Conservation (phyloP, 2,888 invertebrate genomes). For the Heteromurus nitidus region DNA sequence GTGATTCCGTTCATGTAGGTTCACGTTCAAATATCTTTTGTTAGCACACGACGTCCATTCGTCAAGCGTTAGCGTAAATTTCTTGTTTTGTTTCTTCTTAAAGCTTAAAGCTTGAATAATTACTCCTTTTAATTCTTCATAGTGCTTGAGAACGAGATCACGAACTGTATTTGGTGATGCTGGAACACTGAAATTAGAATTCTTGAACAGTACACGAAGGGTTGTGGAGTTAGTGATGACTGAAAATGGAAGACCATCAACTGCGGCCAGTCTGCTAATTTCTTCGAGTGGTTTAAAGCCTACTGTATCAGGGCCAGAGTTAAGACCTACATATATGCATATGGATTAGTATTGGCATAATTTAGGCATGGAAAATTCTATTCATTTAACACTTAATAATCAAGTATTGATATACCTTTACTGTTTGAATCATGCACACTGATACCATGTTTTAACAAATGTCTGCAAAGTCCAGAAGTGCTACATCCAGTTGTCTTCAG, state of each 20-base stretch:
- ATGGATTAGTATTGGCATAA: too few relatives aligned
- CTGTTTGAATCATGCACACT: too few relatives aligned
- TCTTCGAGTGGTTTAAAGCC: too few relatives aligned
- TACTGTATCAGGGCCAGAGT: too few relatives aligned
- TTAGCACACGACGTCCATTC: constrained; percentile 18
- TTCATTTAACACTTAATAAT: too few relatives aligned
- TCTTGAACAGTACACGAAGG: neutral
- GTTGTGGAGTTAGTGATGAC: neutral
- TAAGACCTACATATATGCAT: too few relatives aligned
- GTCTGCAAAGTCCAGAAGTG: too few relatives aligned
- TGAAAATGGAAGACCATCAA: neutral
- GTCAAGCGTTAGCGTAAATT: constrained; percentile 11
- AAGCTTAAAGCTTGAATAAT: neutral
- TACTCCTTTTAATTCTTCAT: neutral
- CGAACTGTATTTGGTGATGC: neutral
- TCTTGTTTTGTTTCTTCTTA: neutral
- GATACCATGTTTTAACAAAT: too few relatives aligned
- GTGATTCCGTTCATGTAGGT: neutral
- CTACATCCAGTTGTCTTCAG: too few relatives aligned
- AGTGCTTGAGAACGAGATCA: neutral
- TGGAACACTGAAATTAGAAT: neutral
- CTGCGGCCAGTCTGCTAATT: neutral
- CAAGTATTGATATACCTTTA: too few relatives aligned
- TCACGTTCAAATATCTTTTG: constrained; percentile 8
- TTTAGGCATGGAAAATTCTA: too few relatives aligned